Evolutionary conservation across 64 coral and sea anemone species (phyloP).

Genomic region (Orbicella faveolata): DNA sequence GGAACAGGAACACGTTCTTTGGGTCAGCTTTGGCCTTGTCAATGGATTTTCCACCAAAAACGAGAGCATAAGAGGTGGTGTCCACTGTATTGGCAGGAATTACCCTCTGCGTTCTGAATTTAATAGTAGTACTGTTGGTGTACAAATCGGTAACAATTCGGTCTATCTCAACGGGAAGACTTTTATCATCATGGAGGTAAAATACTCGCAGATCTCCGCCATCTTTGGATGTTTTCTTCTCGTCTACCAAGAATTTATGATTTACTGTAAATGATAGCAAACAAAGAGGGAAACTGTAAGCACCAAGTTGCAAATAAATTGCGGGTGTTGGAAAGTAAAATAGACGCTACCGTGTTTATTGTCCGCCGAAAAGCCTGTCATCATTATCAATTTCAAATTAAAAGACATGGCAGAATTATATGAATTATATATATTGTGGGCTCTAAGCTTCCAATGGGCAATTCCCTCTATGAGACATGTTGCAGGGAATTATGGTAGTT

Average conservation of each 20-base stretch:
- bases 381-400: no score
- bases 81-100: conserved; percentile 18
- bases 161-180: background rate
- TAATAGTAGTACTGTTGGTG: conserved; percentile 21
- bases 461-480: no score
- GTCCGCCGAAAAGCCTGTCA: no score
- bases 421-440: no score
- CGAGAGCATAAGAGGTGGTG: conserved; percentile 21
- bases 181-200: conserved; percentile 10
- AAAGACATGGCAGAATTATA: no score
- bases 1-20: conserved; percentile 37
- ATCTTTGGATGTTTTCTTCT: background rate
- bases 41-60: conserved; percentile 27
- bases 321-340: no score
- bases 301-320: no score
- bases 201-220: conserved; percentile 1
- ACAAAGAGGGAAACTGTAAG: no score
- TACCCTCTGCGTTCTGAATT: conserved; percentile 30
- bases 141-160: conserved; percentile 33
- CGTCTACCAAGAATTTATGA: background rate
- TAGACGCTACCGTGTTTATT: no score
- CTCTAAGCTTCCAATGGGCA: no score
- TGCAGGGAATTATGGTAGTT: no score
- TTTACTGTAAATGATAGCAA: background rate
- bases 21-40: conserved; percentile 40